Base-by-base conservation (phyloP, 2,888 invertebrate genomes). In the Cylloceria caligata region DNA sequence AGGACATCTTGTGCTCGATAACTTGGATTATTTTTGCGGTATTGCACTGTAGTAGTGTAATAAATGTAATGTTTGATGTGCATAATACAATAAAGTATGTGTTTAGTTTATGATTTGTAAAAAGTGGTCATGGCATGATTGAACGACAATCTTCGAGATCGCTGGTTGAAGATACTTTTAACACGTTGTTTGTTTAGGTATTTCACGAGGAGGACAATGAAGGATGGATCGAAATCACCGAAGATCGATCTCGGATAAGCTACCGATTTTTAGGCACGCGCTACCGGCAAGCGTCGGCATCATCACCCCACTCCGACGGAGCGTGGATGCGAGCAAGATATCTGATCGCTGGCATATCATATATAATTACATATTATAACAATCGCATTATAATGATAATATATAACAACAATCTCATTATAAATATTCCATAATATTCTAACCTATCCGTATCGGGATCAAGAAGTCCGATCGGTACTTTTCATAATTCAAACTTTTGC, bases 181-280 rank as follows among this genome's bases (percentile, higher is more conserved):
- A 62, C 45, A 62, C 21, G 45, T 47, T 47, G 72, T 62, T 60
- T 16, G 45, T 3, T 45, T 30, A 45, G 42, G 60, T 62, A n/a
- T 72, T 62, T 21, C 19, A 47, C 45, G 47, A 16, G 60, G n/a
- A n/a, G 57, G 19, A 60, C 72, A 62, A 47, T 42, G 30, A 45
- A 47, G 60, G 47, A 62, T 62, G 60, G 47, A 72, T 62, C 60
- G 47, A 21, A 60, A 62, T 72, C 30, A 47, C 34, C 24, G 34
- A 21, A 72, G 72, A 60, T 72, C 45, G 72, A 72, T 60, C 30
- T 27, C 30, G 60, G 60, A 72, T 72, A 72, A 72, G 72, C 72
- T 47, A 62, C 62, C 21, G 72, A 72, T 72, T 47, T 60, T 34
- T 3, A 45, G 47, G 60, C 72, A 62, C 72, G 72, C 62, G 45